A percentile compares a stretch with the other conserved stretches of the same genome.
Evolutionary conservation across 2,888 invertebrate species (phyloP).

Genomic region (Himalopsyche anomala): DNA sequence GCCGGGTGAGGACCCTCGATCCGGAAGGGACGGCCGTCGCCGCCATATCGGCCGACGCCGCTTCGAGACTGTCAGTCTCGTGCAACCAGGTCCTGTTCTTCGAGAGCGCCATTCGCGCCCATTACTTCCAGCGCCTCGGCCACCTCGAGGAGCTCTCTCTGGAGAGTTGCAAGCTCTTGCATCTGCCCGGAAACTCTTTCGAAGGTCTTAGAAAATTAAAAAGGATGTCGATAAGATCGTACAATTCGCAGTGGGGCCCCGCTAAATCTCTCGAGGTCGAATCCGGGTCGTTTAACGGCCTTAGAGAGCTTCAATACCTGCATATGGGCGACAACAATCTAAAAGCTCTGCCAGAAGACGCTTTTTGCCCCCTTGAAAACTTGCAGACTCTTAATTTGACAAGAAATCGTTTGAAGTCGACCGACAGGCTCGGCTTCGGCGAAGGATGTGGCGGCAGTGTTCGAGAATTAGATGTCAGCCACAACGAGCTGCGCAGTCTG

Average conservation of each 20-base stretch:
- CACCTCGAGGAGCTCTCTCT: constrained; percentile 86
- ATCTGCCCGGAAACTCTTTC: constrained; percentile 86
- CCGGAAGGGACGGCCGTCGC: constrained; percentile 81
- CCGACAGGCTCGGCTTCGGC: constrained; percentile 85
- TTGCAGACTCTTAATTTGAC: constrained; percentile 90
- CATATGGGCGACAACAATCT: constrained; percentile 91
- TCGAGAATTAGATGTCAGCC: constrained; percentile 87
- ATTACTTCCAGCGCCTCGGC: constrained; percentile 84
- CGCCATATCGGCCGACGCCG: constrained; percentile 81
- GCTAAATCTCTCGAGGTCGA: constrained; percentile 86
- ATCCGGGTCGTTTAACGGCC: constrained; percentile 83
- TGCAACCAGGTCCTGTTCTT: constrained; percentile 87
- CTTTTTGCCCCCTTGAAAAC: constrained; percentile 87
- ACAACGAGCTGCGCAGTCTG: constrained; percentile 85
- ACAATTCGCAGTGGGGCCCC: constrained; percentile 88
- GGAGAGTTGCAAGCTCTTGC: constrained; percentile 87
- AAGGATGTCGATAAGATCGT: constrained; percentile 86
- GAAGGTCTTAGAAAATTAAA: constrained; percentile 88
- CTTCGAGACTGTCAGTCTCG: constrained; percentile 83
- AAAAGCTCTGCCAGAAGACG: constrained; percentile 85
- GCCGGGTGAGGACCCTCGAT: constrained; percentile 84
- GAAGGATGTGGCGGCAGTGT: constrained; percentile 80
- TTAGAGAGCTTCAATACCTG: constrained; percentile 87
- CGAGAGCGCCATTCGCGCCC: constrained; percentile 85
- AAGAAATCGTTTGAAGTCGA: constrained; percentile 86